Conservation (phyloP, 2,797 vertebrate species). For the Okamejei kenojei region DNA sequence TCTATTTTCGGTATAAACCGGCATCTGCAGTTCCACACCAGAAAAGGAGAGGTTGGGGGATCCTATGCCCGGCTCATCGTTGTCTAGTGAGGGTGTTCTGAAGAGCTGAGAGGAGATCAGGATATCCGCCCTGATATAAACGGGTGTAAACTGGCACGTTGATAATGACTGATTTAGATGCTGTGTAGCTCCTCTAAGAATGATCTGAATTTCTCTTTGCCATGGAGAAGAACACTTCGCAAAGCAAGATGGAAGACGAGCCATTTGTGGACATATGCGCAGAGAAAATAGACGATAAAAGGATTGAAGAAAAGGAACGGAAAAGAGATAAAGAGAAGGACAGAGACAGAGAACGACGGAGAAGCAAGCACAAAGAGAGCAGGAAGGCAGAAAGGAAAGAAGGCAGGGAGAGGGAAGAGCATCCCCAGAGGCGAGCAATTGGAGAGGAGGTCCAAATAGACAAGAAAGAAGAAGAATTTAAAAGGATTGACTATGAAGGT, state of each 20-base stretch:
- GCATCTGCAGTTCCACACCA: no score
- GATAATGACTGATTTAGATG: not conserved
- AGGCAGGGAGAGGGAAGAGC: not conserved
- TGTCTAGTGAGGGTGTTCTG: not conserved
- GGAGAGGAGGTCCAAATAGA: not conserved
- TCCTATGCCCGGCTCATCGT: not conserved
- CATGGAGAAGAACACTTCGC: not conserved
- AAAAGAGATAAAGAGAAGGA: not conserved
- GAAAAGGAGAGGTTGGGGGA: no score
- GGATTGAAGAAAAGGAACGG: not conserved
- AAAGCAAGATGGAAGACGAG: slow-evolving; percentile 16
- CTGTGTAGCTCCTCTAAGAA: not conserved
- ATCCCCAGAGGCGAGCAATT: not conserved
- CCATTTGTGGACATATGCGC: not conserved
- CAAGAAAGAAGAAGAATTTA: not conserved
- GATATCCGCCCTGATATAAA: not conserved
- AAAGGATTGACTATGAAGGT: slow-evolving; percentile 7
- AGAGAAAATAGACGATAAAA: not conserved
- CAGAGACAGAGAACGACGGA: not conserved
- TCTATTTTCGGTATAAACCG: no score
- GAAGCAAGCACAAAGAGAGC: slow-evolving; percentile 18
- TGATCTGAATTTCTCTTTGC: not conserved
- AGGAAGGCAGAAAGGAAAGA: not conserved
- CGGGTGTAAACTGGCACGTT: not conserved
- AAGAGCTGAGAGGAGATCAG: not conserved